Base-by-base conservation (phyloP, 2,888 invertebrate species). In the Eupsilia transversa region DNA sequence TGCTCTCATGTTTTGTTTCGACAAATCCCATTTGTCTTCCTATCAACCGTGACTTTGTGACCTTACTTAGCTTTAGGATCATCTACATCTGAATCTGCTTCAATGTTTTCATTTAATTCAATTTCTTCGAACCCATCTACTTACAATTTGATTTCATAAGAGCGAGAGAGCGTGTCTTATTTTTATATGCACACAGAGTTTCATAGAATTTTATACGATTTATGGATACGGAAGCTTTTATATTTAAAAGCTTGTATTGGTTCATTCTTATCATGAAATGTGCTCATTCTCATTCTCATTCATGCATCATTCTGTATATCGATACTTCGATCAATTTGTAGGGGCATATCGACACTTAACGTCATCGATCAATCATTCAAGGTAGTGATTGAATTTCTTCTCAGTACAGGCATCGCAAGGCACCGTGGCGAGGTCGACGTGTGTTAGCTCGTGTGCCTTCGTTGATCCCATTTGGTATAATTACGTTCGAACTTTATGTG, bases 391-490 rank as follows among this genome's bases (percentile, higher is more conserved):
- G 93, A 93, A 95, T 94, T 95, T 95, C 94, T 94, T 93, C 92
- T 90, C 88, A 84, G 87, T 88, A 86, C 89, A 88, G 86, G 88
- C 89, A 92, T 90, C 91, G 86, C 90, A 86, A 87, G 87, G 86
- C 84, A 81, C 83, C 77, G 72, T 78, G 80, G 72, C 94, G 93
- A 96, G 96, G 96, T 88, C 94, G 88, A 90, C 95, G 73, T 91
- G 94, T 94, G 91, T 92, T 91, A 91, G 93, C 92, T 87, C 73
- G 95, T 90, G 91, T 91, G 89, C 96, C 96, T 96, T 96, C 96
- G 89, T 83, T 89, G 89, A 88, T 92, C 95, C 89, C 94, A 95
- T 96, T 96, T 95, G 96, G 95, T 95, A 95, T 96, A 94, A 96
- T 95, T 94, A 94, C 92, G 91, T 90, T 92, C 92, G 93, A 94